These are phyloP conservation scores for Monodelphis domestica DNA, from an alignment of 2,797 vertebrate genomes.

Conservation along the genomic window DNA sequence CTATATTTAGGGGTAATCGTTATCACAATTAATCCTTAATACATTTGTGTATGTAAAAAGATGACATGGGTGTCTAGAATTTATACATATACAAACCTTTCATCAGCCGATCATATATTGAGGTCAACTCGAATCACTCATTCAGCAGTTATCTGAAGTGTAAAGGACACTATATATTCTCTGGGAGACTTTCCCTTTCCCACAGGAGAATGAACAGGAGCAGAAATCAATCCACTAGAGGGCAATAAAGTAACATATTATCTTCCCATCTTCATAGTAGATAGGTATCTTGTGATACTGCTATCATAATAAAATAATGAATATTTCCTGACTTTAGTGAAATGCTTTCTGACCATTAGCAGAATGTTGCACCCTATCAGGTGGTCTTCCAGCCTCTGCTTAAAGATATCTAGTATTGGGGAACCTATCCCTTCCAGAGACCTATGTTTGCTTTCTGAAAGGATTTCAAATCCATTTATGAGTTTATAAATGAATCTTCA, in stretches of 20 bases:
- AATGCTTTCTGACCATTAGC: background rate
- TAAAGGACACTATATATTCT: background rate
- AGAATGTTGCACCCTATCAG: background rate
- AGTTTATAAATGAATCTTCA: background rate
- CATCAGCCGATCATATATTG: background rate
- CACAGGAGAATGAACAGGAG: background rate
- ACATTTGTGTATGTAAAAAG: background rate
- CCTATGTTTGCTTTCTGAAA: background rate
- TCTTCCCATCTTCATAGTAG: background rate
- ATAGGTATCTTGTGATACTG: background rate
- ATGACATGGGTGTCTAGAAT: background rate
- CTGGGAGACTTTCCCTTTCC: background rate
- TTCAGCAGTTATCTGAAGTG: background rate
- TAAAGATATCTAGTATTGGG: background rate
- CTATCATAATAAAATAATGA: background rate
- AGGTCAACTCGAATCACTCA: background rate
- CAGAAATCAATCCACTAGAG: slow-evolving; percentile 27
- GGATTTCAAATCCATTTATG: background rate
- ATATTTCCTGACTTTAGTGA: background rate
- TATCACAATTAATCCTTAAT: background rate
- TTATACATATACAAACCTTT: background rate
- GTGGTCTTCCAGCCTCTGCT: background rate
- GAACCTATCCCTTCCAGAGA: background rate
- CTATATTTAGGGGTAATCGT: background rate
- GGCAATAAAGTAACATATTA: slow-evolving; percentile 39